Evolutionary conservation across 2,888 invertebrate genomes (phyloP).

Genomic region (Luffia ferchaultella): DNA sequence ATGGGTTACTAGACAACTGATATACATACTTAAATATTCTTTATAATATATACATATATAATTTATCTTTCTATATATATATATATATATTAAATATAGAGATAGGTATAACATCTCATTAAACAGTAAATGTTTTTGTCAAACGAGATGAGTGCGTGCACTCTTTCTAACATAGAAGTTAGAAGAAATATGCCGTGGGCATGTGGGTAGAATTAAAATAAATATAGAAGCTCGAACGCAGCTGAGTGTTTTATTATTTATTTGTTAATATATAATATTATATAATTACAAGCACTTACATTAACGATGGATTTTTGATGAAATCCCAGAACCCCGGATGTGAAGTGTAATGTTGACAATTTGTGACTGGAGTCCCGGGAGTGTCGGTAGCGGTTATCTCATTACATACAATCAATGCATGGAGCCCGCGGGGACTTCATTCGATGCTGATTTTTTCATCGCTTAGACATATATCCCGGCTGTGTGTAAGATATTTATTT

Average conservation of each 20-base stretch:
- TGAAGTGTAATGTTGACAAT: neutral
- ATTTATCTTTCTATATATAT: no score
- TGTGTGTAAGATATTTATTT: neutral
- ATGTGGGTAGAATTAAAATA: neutral
- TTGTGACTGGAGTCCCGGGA: neutral
- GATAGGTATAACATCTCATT: neutral
- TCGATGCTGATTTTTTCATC: neutral
- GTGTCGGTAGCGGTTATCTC: neutral
- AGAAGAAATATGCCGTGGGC: no score
- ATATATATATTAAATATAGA: no score
- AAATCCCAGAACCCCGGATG: neutral
- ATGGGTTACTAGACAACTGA: no score
- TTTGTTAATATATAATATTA: neutral
- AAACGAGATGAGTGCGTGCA: no score
- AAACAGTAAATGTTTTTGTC: neutral
- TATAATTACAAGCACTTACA: neutral
- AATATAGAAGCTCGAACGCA: neutral
- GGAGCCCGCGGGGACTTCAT: neutral
- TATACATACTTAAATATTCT: no score
- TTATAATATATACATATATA: no score
- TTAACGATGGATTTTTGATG: neutral
- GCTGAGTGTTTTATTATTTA: neutral
- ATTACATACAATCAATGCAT: neutral
- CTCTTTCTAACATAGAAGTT: no score
- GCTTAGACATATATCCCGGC: neutral